phyloP scores from a whole-genome alignment of 2,888 invertebrate genomes.

The Emesis furor region DNA sequence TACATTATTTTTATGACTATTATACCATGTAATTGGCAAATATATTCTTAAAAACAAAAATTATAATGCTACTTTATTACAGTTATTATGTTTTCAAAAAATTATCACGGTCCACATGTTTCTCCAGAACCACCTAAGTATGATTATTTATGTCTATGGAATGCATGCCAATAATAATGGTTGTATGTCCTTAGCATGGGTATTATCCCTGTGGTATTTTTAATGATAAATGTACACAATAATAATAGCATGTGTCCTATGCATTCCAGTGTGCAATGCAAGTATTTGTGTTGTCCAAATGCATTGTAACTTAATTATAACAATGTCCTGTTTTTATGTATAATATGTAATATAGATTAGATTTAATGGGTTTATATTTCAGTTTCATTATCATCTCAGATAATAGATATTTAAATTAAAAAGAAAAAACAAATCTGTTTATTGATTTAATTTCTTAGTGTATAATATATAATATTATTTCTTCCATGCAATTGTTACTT shows the following conservation, averaged over 20 bases:
- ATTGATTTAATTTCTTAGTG: too few relatives aligned
- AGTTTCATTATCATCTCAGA: too few relatives aligned
- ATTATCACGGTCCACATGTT: constrained; percentile 76
- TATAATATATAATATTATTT: too few relatives aligned
- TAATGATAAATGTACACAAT: constrained; percentile 18
- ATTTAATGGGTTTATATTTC: not conserved
- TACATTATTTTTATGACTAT: constrained; percentile 6
- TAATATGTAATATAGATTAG: not conserved
- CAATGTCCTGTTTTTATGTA: constrained; percentile 63
- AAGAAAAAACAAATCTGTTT: too few relatives aligned
- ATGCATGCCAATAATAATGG: constrained; percentile 65
- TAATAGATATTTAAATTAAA: too few relatives aligned
- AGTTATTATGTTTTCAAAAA: constrained; percentile 42
- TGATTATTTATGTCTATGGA: constrained; percentile 79
- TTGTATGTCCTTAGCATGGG: constrained; percentile 60
- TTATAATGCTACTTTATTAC: constrained; percentile 26
- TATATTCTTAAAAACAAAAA: constrained; percentile 51
- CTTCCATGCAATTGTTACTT: too few relatives aligned
- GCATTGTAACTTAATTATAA: constrained; percentile 75
- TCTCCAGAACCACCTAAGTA: constrained; percentile 77
- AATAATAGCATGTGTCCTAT: constrained; percentile 46
- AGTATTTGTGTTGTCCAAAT: constrained; percentile 84
- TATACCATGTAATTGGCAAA: constrained; percentile 11
- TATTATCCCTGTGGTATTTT: constrained; percentile 7
- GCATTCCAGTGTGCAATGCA: constrained; percentile 75